Evolutionary conservation across 2,797 vertebrate genomes (phyloP), one percentile per base, ranked within the genome.

Genomic region (Lophius americanus): DNA sequence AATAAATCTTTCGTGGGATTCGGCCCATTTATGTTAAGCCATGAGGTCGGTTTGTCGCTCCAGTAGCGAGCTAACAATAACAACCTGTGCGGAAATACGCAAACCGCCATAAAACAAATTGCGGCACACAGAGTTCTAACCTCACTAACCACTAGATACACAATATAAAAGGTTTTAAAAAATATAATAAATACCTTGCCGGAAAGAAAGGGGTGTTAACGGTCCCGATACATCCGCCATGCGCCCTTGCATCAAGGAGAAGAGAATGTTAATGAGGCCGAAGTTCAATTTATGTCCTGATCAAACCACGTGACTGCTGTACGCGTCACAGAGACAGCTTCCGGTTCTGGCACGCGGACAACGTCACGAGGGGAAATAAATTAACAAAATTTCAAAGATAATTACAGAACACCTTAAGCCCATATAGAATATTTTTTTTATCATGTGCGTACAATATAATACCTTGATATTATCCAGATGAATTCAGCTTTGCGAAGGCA

Each of bases 281-380:
- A 4, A 71, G 61, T 66, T 32, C 69, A 3, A 83, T 91, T 91
- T 91, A 92, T 90, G 0, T 9, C 69, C 7, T 87, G 5, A 81
- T 75, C 65, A 73, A 77, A 91, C 87, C 92, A 93, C 92, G 91
- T 93, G 91, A 57, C 77, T 72, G 43, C 69, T 68, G 39, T 55
- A 32, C 10, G 35, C 71, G 51, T 60, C 66, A 54, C n/a, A 5
- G 41, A 39, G 2, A 6, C 48, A 10, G 46, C 88, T 90, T 93
- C 92, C 91, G 88, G 90, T 49, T 87, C 57, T 46, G 43, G 1
- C 7, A 12, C 4, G 8, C 43, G 5, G 10, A 3, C 8, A 10
- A 3, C 41, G 6, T 42, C 10, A 11, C 23, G 23, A 23, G 23
- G 23, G 23, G 23, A 23, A 23, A 23, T 23, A 23, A 23, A 23